These are phyloP conservation scores for Prorops nasuta DNA, from an alignment of 1,140 invertebrate species.

Conservation along the genomic window DNA sequence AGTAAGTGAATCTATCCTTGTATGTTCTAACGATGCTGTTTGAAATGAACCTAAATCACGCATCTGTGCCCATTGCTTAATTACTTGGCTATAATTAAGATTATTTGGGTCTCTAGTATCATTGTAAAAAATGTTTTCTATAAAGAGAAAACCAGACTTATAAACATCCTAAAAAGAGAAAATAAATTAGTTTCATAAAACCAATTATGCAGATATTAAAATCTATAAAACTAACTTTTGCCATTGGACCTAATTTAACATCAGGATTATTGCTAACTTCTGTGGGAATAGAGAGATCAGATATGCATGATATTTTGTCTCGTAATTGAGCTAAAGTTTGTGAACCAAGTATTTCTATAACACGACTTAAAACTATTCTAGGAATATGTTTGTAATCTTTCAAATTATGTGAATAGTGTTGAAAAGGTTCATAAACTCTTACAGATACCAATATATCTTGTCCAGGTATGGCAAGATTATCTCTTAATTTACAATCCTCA, in stretches of 20 bases:
- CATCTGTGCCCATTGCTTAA: constrained; percentile 65
- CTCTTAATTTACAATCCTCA: too few species aligned
- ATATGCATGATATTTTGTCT: constrained; percentile 68
- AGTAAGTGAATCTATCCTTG: constrained; percentile 63
- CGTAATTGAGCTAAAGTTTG: constrained; percentile 65
- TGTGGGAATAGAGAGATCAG: constrained; percentile 62
- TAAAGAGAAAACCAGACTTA: constrained; percentile 75
- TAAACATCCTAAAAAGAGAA: constrained; percentile 61
- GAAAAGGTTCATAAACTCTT: constrained; percentile 51
- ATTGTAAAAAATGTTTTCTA: constrained; percentile 78
- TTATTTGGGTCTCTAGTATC: constrained; percentile 63
- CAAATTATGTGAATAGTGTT: background rate
- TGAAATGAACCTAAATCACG: constrained; percentile 60
- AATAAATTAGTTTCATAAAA: constrained; percentile 15
- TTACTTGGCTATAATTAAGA: constrained; percentile 64
- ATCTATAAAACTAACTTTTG: constrained; percentile 52
- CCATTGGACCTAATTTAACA: constrained; percentile 35
- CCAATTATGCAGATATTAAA: background rate
- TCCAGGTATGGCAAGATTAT: constrained; percentile 13
- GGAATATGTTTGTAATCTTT: constrained; percentile 2
- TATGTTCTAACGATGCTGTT: constrained; percentile 62
- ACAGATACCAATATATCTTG: constrained; percentile 49
- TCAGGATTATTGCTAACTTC: constrained; percentile 65
- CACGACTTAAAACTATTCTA: constrained; percentile 51
- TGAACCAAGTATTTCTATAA: constrained; percentile 63